These are phyloP conservation scores for Eumeta japonica DNA, from an alignment of 1,140 invertebrate species.

Conservation along the genomic window DNA sequence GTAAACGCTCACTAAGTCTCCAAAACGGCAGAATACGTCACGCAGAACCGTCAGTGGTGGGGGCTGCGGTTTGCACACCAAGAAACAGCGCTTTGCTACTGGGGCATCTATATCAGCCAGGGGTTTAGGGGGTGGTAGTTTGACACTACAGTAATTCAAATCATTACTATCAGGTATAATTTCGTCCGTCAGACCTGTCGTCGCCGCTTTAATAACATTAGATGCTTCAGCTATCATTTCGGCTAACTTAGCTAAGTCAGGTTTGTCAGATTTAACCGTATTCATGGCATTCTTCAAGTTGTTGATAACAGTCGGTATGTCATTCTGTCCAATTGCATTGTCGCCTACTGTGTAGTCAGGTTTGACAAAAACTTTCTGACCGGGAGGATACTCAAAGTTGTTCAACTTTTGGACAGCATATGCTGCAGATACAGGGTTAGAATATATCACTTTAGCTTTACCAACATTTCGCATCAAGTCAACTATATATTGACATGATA, in stretches of 20 bases:
- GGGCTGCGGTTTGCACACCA: conserved; percentile 79
- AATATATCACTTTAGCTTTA: conserved; percentile 32
- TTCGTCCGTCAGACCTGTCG: conserved; percentile 8
- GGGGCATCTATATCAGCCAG: conserved; percentile 58
- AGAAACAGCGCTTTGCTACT: conserved; percentile 58
- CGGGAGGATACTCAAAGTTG: conserved; percentile 47
- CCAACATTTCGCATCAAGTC: conserved; percentile 27
- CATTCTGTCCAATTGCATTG: conserved; percentile 31
- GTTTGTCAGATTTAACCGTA: conserved; percentile 24
- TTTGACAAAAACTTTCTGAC: conserved; percentile 38
- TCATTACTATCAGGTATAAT: conserved; percentile 20
- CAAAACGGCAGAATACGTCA: conserved; percentile 89
- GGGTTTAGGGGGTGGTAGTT: conserved; percentile 70
- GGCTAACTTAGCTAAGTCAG: conserved; percentile 34
- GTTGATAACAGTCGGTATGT: conserved; percentile 33
- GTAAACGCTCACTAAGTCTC: conserved; percentile 89
- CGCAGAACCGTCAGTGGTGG: conserved; percentile 76
- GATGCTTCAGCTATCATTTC: conserved; percentile 46
- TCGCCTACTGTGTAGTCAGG: conserved; percentile 33
- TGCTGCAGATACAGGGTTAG: conserved; percentile 26
- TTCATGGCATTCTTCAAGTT: conserved; percentile 39
- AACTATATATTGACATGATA: conserved; percentile 28
- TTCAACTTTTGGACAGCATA: conserved; percentile 38
- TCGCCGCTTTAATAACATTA: conserved; percentile 39
- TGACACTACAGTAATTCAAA: conserved; percentile 55